phyloP scores from a whole-genome alignment of 2,797 vertebrate species.

The Labeo calbasu region DNA sequence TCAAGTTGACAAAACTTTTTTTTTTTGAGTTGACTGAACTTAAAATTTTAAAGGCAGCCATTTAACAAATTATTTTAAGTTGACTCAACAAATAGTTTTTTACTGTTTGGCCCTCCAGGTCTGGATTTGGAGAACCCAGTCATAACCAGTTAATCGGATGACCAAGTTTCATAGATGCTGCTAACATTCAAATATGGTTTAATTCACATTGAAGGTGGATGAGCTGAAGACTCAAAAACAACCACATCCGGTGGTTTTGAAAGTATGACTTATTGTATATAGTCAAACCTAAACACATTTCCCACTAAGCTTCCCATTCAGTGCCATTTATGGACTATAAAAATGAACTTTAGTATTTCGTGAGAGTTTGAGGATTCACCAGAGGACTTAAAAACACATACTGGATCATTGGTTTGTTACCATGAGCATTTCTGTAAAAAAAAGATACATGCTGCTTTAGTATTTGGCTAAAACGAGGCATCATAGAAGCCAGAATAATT shows the following conservation, averaged over 20 bases:
- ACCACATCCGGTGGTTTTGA: no score
- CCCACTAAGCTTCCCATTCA: neutral
- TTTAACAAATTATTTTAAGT: no score
- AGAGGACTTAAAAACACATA: neutral
- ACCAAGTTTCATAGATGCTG: slow-evolving; percentile 22
- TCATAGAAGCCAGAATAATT: neutral
- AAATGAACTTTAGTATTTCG: neutral
- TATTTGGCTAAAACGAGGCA: neutral
- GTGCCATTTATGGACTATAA: slow-evolving; percentile 6
- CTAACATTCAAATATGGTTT: slow-evolving; percentile 43
- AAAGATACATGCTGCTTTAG: neutral
- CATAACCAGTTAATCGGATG: neutral
- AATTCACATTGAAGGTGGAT: neutral
- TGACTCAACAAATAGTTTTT: no score
- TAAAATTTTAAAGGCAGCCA: no score
- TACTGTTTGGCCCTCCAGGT: neutral
- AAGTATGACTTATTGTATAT: neutral
- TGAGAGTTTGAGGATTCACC: neutral
- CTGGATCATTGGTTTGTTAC: neutral
- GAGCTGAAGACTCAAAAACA: neutral
- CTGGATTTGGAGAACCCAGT: neutral
- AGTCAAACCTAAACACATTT: neutral
- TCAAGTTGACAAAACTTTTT: no score
- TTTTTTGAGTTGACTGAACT: no score
- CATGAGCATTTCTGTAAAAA: neutral